These are phyloP conservation scores for Brachyhypopomus occidentalis DNA, from an alignment of 2,113 vertebrate genomes.

Conservation along the genomic window DNA sequence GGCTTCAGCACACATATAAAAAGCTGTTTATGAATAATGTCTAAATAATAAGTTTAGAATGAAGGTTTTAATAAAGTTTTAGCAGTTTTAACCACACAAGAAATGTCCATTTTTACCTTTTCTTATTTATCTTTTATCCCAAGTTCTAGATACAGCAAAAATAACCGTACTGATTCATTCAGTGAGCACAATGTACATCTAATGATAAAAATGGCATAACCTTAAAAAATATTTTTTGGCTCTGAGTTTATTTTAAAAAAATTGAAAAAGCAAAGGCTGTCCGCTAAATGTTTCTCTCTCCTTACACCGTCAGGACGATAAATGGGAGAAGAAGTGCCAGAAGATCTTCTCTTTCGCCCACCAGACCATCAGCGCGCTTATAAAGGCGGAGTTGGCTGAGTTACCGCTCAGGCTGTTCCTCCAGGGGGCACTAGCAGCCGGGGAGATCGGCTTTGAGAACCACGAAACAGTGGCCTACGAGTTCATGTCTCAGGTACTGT, in stretches of 20 bases:
- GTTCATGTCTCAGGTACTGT: conserved; percentile 96
- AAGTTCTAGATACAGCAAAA: too few relatives aligned
- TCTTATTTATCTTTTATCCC: too few relatives aligned
- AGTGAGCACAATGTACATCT: too few relatives aligned
- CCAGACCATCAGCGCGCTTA: conserved; percentile 96
- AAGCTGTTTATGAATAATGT: not conserved
- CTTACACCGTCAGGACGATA: conserved; percentile 85
- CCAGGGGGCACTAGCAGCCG: conserved; percentile 93
- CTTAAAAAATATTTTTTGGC: not conserved
- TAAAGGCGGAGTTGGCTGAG: conserved; percentile 96
- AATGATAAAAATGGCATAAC: not conserved
- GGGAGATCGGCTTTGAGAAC: conserved; percentile 97
- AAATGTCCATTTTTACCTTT: too few relatives aligned
- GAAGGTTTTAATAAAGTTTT: too few relatives aligned
- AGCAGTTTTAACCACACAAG: too few relatives aligned
- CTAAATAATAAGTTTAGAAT: too few relatives aligned
- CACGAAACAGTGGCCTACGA: conserved; percentile 98
- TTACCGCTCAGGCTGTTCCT: conserved; percentile 94
- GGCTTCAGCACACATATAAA: not conserved
- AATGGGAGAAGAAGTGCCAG: conserved; percentile 99
- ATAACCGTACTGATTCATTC: too few relatives aligned
- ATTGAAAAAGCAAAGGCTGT: not conserved
- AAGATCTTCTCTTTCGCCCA: conserved; percentile 99
- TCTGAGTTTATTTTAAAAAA: not conserved
- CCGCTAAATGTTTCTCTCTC: not conserved